phyloP scores from a whole-genome alignment of 2,113 vertebrate species.

The Ibidorhyncha struthersii region DNA sequence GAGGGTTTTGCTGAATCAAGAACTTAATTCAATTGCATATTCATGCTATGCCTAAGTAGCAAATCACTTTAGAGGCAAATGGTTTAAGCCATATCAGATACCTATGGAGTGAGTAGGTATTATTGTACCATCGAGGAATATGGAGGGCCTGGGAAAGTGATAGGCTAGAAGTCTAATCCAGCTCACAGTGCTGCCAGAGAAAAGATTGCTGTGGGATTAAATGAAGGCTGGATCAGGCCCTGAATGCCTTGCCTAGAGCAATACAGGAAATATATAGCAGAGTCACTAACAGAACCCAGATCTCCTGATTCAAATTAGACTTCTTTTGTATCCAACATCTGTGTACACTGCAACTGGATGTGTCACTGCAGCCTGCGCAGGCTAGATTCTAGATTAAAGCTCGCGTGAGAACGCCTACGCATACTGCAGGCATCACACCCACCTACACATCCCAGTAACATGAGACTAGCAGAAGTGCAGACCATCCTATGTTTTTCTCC shows the following conservation, averaged over 20 bases:
- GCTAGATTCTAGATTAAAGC: neutral
- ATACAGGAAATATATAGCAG: constrained; percentile 23
- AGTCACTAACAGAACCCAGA: constrained; percentile 52
- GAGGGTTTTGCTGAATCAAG: neutral
- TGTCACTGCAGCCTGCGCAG: neutral
- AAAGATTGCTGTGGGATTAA: neutral
- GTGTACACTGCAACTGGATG: neutral
- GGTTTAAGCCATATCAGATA: neutral
- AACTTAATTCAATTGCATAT: constrained; percentile 12
- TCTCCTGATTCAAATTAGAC: constrained; percentile 27
- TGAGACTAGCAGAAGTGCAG: neutral
- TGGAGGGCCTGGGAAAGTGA: neutral
- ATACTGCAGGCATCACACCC: neutral
- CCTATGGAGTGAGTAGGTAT: neutral
- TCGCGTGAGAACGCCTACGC: accelerated
- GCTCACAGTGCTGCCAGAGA: neutral
- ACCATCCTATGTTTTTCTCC: neutral
- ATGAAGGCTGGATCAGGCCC: neutral
- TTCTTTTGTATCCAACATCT: constrained; percentile 34
- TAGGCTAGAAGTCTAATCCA: neutral
- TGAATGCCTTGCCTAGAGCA: constrained; percentile 3
- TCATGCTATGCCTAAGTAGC: neutral
- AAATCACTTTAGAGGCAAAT: neutral
- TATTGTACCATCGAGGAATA: neutral
- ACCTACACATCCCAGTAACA: neutral